phyloP scores from a whole-genome alignment of 2,797 vertebrate species.

The Natrix natrix region DNA sequence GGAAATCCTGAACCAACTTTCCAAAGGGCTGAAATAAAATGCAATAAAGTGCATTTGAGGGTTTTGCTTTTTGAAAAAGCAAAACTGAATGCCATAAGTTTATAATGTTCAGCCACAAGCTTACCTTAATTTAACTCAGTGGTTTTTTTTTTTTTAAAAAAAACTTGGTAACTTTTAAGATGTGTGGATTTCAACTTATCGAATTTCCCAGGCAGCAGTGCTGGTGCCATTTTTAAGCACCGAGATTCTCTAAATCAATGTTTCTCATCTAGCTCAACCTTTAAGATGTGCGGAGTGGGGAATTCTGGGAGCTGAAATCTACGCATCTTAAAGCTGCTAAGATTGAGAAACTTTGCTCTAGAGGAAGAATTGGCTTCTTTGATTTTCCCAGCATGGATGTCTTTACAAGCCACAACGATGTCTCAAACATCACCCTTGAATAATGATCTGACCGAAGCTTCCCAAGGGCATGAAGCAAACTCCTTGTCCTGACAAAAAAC shows the following conservation, averaged over 20 bases:
- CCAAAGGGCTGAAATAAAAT: conserved; percentile 6
- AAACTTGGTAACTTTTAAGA: conserved; percentile 9
- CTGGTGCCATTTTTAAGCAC: not conserved
- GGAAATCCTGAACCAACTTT: conserved; percentile 17
- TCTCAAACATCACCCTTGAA: not conserved
- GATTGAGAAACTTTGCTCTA: not conserved
- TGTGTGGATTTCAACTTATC: not conserved
- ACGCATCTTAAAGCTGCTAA: not conserved
- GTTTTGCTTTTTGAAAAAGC: not conserved
- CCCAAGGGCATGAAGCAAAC: too few relatives aligned
- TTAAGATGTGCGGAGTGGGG: not conserved
- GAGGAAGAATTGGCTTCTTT: not conserved
- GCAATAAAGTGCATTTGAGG: conserved; percentile 5
- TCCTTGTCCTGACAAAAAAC: too few relatives aligned
- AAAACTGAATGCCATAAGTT: not conserved
- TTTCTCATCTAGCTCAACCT: not conserved
- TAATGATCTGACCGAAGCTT: too few relatives aligned
- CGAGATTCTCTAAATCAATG: not conserved
- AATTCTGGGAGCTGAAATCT: not conserved
- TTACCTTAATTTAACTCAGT: conserved; percentile 8
- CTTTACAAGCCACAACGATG: not conserved
- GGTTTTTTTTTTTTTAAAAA: not conserved
- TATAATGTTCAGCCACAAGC: not conserved
- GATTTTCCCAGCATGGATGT: not conserved
- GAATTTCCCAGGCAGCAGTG: not conserved